Percentiles rank a stretch among this genome's conserved stretches.
phyloP scores from a whole-genome alignment of 35 echinoderm and acorn worm genomes.

The Lytechinus pictus region DNA sequence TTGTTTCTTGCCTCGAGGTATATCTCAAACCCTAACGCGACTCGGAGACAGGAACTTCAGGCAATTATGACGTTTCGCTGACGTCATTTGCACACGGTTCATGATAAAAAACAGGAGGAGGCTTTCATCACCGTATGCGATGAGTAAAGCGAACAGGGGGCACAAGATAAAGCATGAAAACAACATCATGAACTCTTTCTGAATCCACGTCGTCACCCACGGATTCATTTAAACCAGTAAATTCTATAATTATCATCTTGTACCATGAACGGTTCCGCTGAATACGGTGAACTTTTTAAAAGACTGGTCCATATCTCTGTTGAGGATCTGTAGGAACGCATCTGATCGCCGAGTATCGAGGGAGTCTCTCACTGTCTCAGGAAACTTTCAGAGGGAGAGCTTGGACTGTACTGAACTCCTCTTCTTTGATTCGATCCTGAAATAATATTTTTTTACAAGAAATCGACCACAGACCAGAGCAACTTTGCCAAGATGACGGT shows the following conservation, averaged over 20 bases:
- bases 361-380: not conserved
- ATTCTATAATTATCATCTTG: not conserved
- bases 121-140: not conserved
- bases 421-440: not conserved
- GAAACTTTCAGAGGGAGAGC: not conserved
- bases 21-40: not conserved
- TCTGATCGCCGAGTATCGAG: not conserved
- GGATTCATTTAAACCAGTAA: not conserved
- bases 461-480: not conserved
- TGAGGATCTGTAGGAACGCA: not conserved
- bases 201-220: not conserved
- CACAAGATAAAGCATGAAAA: not conserved
- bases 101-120: not conserved
- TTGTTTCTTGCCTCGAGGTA: not conserved
- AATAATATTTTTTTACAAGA: not conserved
- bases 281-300: not conserved
- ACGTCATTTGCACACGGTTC: not conserved
- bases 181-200: not conserved
- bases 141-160: not conserved
- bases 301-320: not conserved
- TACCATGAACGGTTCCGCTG: not conserved
- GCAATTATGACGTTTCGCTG: not conserved
- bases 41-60: not conserved
- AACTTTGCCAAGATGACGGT: not conserved
- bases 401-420: not conserved